These are phyloP conservation scores for Eptatretus atami DNA, from an alignment of 2,797 vertebrate species.

Conservation along the genomic window DNA sequence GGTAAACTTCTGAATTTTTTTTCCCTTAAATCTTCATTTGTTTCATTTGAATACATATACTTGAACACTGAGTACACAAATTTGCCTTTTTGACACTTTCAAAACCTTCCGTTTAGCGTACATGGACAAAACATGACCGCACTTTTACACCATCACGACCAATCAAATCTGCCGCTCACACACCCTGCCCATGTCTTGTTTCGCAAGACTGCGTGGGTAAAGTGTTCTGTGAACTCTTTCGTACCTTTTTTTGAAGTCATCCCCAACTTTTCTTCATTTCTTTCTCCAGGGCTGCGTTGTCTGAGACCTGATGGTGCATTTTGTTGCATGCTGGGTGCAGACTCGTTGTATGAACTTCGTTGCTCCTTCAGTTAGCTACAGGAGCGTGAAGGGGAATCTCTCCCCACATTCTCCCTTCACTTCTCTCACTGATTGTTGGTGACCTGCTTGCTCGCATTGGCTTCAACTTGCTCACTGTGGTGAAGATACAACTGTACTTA, in stretches of 20 bases:
- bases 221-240: too few relatives aligned
- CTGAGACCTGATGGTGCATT: slow-evolving; percentile 65
- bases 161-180: too few relatives aligned
- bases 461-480: slow-evolving; percentile 72
- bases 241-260: background rate
- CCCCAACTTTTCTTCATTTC: slow-evolving; percentile 6
- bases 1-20: too few relatives aligned
- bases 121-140: too few relatives aligned
- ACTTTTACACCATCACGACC: too few relatives aligned
- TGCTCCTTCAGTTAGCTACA: slow-evolving; percentile 50
- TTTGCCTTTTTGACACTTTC: too few relatives aligned
- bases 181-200: too few relatives aligned
- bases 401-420: slow-evolving; percentile 52
- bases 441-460: slow-evolving; percentile 54
- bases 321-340: slow-evolving; percentile 69
- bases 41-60: too few relatives aligned
- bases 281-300: slow-evolving; percentile 24
- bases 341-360: slow-evolving; percentile 55
- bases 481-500: slow-evolving; percentile 14
- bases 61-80: too few relatives aligned
- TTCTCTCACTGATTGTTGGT: slow-evolving; percentile 41
- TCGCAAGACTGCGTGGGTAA: too few relatives aligned
- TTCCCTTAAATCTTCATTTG: too few relatives aligned
- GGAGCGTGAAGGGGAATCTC: slow-evolving; percentile 62
- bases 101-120: too few relatives aligned